phyloP scores from a whole-genome alignment of 2,888 invertebrate genomes.

The Drosophila nigritarsus region DNA sequence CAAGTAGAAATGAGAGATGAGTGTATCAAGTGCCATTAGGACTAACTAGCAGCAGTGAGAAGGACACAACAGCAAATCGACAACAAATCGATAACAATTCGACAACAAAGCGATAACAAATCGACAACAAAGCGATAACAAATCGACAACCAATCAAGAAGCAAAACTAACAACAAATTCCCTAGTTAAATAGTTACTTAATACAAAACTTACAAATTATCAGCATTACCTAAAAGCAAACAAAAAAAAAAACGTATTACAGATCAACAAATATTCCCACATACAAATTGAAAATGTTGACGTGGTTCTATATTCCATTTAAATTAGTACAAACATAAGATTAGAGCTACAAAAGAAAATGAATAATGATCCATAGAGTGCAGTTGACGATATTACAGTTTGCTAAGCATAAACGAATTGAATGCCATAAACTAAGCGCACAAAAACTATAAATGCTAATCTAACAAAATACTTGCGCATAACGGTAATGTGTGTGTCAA shows the following conservation, averaged over 20 bases:
- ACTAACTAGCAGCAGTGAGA: constrained; percentile 65
- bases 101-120: constrained; percentile 21
- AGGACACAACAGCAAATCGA: constrained; percentile 49
- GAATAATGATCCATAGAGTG: constrained; percentile 14
- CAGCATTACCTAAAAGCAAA: constrained; percentile 16
- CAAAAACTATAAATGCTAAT: constrained; percentile 43
- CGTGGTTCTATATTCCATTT: constrained; percentile 69
- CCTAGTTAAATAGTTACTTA: constrained; percentile 13
- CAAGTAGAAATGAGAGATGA: constrained; percentile 63
- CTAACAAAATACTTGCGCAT: constrained; percentile 34
- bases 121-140: constrained; percentile 31
- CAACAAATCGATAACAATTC: constrained; percentile 10
- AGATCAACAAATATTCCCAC: constrained; percentile 32
- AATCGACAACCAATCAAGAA: constrained; percentile 33
- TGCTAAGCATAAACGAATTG: constrained; percentile 20
- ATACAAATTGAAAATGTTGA: constrained; percentile 35
- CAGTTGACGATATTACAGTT: constrained; percentile 32
- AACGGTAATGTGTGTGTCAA: constrained; percentile 68
- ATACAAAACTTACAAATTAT: constrained; percentile 23
- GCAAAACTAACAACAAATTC: constrained; percentile 32
- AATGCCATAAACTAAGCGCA: constrained; percentile 61
- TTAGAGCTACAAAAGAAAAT: constrained; percentile 30
- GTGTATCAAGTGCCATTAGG: constrained; percentile 79
- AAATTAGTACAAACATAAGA: constrained; percentile 73
- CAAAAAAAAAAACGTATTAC: constrained; percentile 19